Percentiles rank a stretch among this genome's conserved stretches.
Evolutionary conservation across 2,888 invertebrate species (phyloP).

Genomic region (Eristalis intricaria): DNA sequence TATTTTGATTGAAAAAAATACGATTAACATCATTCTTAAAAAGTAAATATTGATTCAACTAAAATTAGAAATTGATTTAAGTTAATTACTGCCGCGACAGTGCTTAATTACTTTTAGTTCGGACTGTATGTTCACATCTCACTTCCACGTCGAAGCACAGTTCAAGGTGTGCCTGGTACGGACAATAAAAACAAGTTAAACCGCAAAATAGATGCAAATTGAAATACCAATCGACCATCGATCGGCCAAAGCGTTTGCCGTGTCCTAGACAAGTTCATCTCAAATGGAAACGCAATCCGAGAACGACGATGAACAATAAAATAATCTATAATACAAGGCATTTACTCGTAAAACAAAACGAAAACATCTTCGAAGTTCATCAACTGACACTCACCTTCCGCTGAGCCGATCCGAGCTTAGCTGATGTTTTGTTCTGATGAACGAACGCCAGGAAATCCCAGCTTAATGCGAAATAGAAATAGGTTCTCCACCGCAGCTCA

Average conservation of each 20-base stretch:
- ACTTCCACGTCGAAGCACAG: background rate
- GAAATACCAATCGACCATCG: background rate
- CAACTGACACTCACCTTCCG: background rate
- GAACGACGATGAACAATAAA: background rate
- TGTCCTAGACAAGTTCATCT: background rate
- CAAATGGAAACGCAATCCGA: background rate
- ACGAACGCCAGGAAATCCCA: background rate
- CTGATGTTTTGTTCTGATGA: background rate
- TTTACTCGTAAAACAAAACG: background rate
- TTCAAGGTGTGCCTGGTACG: slow-evolving; percentile 1
- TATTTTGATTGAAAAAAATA: too few species aligned
- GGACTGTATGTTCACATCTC: background rate
- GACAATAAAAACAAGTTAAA: background rate
- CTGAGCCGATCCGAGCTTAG: background rate
- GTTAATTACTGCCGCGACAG: background rate
- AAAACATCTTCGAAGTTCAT: background rate
- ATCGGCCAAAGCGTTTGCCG: background rate
- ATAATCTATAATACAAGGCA: background rate
- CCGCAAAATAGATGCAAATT: background rate
- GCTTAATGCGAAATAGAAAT: background rate
- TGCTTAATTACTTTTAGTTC: background rate
- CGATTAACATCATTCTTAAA: too few species aligned
- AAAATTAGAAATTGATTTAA: background rate
- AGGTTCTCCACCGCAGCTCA: background rate
- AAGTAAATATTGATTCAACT: background rate